phyloP scores from a whole-genome alignment of 2,888 invertebrate genomes.

The Scaptomyza cyrtandrae region DNA sequence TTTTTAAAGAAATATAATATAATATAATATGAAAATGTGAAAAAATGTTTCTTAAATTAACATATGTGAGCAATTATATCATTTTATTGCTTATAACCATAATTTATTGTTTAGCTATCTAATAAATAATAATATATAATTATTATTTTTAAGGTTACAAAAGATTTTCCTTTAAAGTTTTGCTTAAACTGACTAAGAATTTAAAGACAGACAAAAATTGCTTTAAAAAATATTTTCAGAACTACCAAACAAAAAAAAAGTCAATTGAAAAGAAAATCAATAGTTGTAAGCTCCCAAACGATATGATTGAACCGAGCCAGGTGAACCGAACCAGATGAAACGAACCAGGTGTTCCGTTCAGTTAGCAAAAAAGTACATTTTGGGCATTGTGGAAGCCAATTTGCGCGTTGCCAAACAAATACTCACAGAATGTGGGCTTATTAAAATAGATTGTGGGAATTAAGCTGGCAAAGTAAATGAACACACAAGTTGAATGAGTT shows the following conservation, averaged over 20 bases:
- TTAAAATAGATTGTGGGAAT: constrained; percentile 76
- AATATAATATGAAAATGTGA: no score
- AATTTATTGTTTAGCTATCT: no score
- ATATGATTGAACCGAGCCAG: background rate
- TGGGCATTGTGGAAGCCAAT: constrained; percentile 41
- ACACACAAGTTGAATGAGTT: constrained; percentile 39
- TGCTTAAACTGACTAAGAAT: background rate
- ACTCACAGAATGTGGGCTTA: constrained; percentile 55
- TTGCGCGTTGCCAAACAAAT: constrained; percentile 43
- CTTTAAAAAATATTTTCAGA: background rate
- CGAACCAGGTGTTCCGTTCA: constrained; percentile 27
- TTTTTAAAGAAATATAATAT: no score
- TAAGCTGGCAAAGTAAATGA: constrained; percentile 61
- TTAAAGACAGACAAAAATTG: no score
- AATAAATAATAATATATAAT: no score
- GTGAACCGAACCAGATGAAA: background rate
- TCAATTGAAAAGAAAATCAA: constrained; percentile 38
- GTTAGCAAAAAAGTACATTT: constrained; percentile 14
- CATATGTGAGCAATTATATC: no score
- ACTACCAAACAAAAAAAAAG: no score
- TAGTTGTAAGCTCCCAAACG: constrained; percentile 28
- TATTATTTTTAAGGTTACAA: no score
- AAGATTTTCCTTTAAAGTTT: no score
- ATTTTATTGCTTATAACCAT: no score
- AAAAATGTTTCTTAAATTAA: no score